phyloP scores from a whole-genome alignment of 2,113 vertebrate genomes.

The Ceuthmochares aereus region DNA sequence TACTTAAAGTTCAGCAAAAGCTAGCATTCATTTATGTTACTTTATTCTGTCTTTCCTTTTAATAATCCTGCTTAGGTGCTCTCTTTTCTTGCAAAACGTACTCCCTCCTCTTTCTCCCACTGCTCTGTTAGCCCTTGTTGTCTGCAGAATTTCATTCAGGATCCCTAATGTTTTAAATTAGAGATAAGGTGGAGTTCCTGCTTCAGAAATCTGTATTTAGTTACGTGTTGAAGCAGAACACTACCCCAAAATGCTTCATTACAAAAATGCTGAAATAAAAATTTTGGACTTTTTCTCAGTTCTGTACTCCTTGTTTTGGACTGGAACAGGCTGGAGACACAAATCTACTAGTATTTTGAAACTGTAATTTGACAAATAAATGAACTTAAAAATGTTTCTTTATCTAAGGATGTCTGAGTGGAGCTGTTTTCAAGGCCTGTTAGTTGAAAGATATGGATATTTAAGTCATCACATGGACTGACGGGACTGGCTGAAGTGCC shows the following conservation, averaged over 20 bases:
- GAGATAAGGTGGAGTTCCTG: neutral
- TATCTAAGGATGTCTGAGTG: neutral
- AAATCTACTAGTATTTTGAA: neutral
- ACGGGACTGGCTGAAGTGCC: neutral
- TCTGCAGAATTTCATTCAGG: neutral
- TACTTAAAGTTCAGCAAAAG: neutral
- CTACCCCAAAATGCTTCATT: neutral
- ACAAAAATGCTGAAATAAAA: neutral
- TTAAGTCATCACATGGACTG: neutral
- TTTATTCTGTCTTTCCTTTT: neutral
- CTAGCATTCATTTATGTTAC: neutral
- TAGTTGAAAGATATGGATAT: neutral
- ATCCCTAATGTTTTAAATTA: neutral
- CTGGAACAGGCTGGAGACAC: neutral
- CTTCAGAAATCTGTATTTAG: slow-evolving; percentile 3
- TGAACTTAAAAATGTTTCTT: neutral
- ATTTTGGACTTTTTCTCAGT: neutral
- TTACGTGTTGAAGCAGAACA: neutral
- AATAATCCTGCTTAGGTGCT: neutral
- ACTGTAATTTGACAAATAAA: neutral
- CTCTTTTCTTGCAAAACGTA: neutral
- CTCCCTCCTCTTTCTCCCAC: neutral
- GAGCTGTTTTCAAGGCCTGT: neutral
- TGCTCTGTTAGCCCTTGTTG: neutral
- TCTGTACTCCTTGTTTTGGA: neutral